Percentiles rank a stretch among this genome's conserved stretches.
These are phyloP conservation scores for Dendrolimus houi DNA, from an alignment of 2,888 invertebrate species.

Conservation along the genomic window DNA sequence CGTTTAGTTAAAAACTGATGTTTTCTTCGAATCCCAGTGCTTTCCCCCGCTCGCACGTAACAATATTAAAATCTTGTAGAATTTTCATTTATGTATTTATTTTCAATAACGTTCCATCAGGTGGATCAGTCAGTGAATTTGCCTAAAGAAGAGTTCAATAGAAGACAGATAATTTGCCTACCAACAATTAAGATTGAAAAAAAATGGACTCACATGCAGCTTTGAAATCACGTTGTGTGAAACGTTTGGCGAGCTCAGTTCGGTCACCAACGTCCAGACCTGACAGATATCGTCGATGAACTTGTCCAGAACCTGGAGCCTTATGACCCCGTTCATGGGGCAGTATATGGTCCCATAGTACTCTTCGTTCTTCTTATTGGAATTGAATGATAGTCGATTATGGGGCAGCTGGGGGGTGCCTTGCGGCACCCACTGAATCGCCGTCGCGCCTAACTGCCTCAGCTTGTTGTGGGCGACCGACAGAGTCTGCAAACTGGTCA, in stretches of 20 bases:
- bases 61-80: no score
- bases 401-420: conserved; percentile 1
- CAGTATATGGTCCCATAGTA: conserved; percentile 6
- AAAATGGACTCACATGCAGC: no score
- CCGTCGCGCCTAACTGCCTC: conserved; percentile 2
- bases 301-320: conserved; percentile 8
- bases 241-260: conserved; percentile 9
- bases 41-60: no score
- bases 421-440: conserved; percentile 7
- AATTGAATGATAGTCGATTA: conserved; percentile 7
- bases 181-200: no score
- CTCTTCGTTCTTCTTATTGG: not conserved
- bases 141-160: no score
- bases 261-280: conserved; percentile 7
- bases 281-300: conserved; percentile 5
- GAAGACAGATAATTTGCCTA: no score
- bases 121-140: no score
- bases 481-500: conserved; percentile 3
- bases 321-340: conserved; percentile 5
- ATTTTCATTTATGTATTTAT: no score
- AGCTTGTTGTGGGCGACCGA: conserved; percentile 7
- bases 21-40: no score
- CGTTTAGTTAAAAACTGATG: no score
- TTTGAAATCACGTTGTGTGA: conserved; percentile 6
- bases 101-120: no score